These are phyloP conservation scores for Drosophila obscura DNA, from an alignment of 1,140 invertebrate genomes.

Conservation along the genomic window DNA sequence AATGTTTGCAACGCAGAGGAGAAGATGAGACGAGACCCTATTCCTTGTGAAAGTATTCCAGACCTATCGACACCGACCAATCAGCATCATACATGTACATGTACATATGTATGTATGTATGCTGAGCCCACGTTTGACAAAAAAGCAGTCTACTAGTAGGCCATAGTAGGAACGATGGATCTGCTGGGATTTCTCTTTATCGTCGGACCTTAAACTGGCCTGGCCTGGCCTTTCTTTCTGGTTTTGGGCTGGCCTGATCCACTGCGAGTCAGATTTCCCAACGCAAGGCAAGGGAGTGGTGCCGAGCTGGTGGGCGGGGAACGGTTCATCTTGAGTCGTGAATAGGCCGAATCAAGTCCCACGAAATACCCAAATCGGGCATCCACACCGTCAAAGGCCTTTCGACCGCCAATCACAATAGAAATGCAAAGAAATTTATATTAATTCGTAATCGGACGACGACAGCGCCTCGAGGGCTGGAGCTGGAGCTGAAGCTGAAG, in stretches of 20 bases:
- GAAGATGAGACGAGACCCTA: no score
- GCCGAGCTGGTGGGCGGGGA: slow-evolving; percentile 13
- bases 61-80: no score
- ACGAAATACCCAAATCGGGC: slow-evolving; percentile 12
- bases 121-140: no score
- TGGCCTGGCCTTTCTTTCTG: neutral
- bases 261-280: slow-evolving; percentile 23
- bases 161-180: no score
- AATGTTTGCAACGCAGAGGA: no score
- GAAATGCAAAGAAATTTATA: slow-evolving; percentile 60
- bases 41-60: no score
- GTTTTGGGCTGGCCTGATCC: neutral
- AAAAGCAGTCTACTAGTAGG: no score
- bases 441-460: slow-evolving; percentile 61
- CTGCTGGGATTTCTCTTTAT: no score
- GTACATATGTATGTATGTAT: no score
- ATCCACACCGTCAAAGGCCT: slow-evolving; percentile 9
- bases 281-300: slow-evolving; percentile 28
- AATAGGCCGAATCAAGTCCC: slow-evolving; percentile 1
- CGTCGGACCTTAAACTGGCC: no score
- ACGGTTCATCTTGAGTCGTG: slow-evolving; percentile 24
- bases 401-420: slow-evolving; percentile 15
- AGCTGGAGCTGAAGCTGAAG: no score
- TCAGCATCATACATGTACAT: no score
- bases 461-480: slow-evolving; percentile 18